Base-by-base conservation (phyloP, 2,888 invertebrate species). In the Zygothrica quintamaculata region DNA sequence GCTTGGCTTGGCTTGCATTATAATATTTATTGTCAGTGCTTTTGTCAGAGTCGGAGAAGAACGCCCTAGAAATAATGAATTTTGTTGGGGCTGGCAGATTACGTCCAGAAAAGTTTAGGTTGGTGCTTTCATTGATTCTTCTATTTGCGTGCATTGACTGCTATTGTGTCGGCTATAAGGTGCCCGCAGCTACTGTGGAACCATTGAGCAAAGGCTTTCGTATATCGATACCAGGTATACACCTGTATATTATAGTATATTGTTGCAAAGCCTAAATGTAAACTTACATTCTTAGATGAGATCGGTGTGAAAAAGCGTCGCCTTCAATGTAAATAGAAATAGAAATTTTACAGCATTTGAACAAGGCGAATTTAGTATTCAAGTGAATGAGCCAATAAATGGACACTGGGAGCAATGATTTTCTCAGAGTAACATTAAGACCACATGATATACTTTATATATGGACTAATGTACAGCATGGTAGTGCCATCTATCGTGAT, bases 261-360 rank as follows among this genome's bases (percentile, higher is more conserved):
- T 29, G n/a, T 26, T 51, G n/a, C n/a, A n/a, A n/a, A n/a, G n/a
- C n/a, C n/a, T 40, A 6, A 22, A 8, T 12, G 7, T 9, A n/a
- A n/a, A n/a, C n/a, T 43, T 31, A 0, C 1, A 8, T 37, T 29
- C 16, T 51, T 65, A 92, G 95, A 93, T 87, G 90, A 90, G 16
- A 84, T 91, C 1, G 93, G 92, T 1, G 76, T 94, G 0, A 90
- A 90, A n/a, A 44, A 84, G 93, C 4, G 94, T 95, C 77, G 93
- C 92, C 0, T 94, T 95, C 87, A 93, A 95, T 89, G 94, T 93
- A 0, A 93, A 94, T 67, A 78, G 94, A 11, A 95, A 95, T 87
- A 90, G 92, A 18, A 80, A 86, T 0, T 93, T 95, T 58, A 86
- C 69, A 0, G 75, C 88, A 1, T 90, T 90, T 5, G 92, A 92